Conservation (phyloP, 2,113 vertebrate species). For the Motacilla alba region DNA sequence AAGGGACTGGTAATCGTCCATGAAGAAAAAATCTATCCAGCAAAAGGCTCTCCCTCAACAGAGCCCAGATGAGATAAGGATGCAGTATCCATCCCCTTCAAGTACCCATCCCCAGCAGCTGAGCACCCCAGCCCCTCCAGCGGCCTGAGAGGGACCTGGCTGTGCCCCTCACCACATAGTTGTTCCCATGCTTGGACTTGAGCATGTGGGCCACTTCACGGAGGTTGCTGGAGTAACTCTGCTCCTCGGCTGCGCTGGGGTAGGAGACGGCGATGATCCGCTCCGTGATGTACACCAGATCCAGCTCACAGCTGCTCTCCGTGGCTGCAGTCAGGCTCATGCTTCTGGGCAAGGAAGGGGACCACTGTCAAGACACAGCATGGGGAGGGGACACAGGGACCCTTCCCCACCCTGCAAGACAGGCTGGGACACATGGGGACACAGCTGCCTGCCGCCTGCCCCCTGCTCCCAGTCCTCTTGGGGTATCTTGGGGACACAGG, state of each 20-base stretch:
- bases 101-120: background rate
- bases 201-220: conserved; percentile 96
- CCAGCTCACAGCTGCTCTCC: conserved; percentile 94
- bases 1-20: background rate
- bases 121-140: background rate
- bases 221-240: conserved; percentile 88
- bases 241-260: conserved; percentile 83
- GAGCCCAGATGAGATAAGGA: background rate
- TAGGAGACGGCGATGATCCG: conserved; percentile 91
- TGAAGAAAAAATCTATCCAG: background rate
- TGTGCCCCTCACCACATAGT: conserved; percentile 82
- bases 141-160: background rate
- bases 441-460: background rate
- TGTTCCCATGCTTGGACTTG: conserved; percentile 93
- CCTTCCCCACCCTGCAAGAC: background rate
- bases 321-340: conserved; percentile 77
- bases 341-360: background rate
- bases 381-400: rapidly evolving
- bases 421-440: background rate
- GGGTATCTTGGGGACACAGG: background rate
- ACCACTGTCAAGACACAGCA: rapidly evolving
- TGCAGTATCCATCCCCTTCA: background rate
- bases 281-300: conserved; percentile 73
- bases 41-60: background rate
- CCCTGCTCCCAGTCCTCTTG: background rate